Percentiles rank a stretch among this genome's conserved stretches.
Evolutionary conservation across 2,113 vertebrate species (phyloP).

Genomic region (Nyctibius bracteatus): DNA sequence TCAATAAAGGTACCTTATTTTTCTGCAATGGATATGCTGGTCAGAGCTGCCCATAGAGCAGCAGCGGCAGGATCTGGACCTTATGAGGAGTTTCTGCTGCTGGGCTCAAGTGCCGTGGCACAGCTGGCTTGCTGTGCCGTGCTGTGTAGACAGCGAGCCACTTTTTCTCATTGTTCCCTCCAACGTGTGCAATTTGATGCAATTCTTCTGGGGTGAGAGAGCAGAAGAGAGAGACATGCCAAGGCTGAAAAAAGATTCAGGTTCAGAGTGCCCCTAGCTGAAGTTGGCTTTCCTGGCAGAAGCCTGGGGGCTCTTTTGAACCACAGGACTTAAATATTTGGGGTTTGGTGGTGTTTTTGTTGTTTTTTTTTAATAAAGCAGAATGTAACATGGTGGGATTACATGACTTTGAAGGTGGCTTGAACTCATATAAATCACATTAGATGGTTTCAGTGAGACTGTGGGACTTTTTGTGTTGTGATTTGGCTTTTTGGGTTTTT

Average conservation of each 20-base stretch:
- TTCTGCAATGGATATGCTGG: background rate
- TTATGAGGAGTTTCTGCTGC: background rate
- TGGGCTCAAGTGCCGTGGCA: background rate
- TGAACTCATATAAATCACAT: background rate
- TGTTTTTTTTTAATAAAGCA: background rate
- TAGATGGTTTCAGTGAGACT: background rate
- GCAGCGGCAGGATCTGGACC: background rate
- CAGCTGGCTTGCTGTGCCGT: background rate
- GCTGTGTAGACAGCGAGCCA: background rate
- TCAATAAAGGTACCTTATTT: background rate
- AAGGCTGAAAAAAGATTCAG: background rate
- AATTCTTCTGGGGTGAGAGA: background rate
- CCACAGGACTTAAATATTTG: background rate
- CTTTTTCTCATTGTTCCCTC: background rate
- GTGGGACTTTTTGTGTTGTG: background rate
- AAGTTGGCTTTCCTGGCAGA: background rate
- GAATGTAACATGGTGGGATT: background rate
- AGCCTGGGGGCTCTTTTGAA: background rate
- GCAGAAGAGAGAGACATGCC: background rate
- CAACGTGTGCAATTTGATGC: rapidly evolving
- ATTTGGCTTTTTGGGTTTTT: background rate
- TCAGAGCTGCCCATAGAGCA: background rate
- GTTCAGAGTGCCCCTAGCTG: background rate
- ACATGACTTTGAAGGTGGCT: background rate
- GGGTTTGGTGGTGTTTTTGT: background rate